Evolutionary conservation across 2,113 vertebrate species (phyloP).

Genomic region (Rhinoderma darwinii): DNA sequence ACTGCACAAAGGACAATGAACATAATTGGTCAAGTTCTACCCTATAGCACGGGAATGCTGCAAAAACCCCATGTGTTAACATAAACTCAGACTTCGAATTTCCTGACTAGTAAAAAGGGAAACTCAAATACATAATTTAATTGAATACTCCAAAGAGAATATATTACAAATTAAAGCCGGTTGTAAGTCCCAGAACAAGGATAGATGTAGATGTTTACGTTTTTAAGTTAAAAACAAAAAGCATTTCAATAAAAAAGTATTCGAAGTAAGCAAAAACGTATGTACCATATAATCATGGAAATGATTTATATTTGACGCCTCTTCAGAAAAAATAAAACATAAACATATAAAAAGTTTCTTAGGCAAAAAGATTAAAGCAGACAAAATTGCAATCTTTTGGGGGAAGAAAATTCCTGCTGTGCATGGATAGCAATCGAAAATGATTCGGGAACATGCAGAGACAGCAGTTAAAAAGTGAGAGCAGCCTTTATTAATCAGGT

Average conservation of each 20-base stretch:
- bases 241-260: neutral
- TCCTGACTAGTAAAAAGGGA: neutral
- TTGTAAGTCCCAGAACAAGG: neutral
- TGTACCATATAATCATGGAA: neutral
- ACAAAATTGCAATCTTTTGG: neutral
- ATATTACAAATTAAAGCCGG: neutral
- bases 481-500: slow-evolving; percentile 52
- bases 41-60: neutral
- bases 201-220: neutral
- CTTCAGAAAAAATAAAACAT: neutral
- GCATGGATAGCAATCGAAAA: slow-evolving; percentile 38
- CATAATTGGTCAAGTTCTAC: too few relatives aligned
- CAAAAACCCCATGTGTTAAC: neutral
- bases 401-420: slow-evolving; percentile 28
- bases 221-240: neutral
- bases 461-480: slow-evolving; percentile 42
- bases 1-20: too few relatives aligned
- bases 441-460: slow-evolving; percentile 51
- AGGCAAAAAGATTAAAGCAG: slow-evolving; percentile 12
- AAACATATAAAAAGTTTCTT: neutral
- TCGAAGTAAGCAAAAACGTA: neutral
- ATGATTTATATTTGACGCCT: neutral
- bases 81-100: neutral
- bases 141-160: neutral
- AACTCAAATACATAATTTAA: neutral